Percentiles rank a stretch among this genome's conserved stretches.
phyloP scores from a whole-genome alignment of 2,113 vertebrate genomes.

The Paratilapia polleni region DNA sequence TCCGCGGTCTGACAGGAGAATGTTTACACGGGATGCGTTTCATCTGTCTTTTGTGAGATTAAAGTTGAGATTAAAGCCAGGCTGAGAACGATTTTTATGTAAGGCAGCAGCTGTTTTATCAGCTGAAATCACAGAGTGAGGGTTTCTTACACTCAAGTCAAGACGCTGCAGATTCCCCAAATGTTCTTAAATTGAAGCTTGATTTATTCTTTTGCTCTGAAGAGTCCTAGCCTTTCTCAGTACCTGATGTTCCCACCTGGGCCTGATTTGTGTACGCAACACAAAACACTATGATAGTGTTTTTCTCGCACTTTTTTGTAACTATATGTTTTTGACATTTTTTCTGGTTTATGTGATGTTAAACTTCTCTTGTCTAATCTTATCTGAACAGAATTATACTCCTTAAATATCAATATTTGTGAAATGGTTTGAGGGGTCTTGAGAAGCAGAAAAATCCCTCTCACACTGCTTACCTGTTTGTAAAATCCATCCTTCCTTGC shows the following conservation, averaged over 20 bases:
- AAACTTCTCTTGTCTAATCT: neutral
- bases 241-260: neutral
- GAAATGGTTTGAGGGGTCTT: neutral
- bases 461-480: neutral
- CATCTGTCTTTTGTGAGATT: slow-evolving; percentile 31
- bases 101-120: slow-evolving; percentile 27
- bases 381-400: neutral
- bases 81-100: slow-evolving; percentile 2
- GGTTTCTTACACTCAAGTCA: neutral
- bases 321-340: neutral
- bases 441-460: neutral
- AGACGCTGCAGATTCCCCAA: neutral
- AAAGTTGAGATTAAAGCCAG: neutral
- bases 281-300: neutral
- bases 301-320: neutral
- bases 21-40: neutral
- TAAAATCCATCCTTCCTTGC: neutral
- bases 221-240: neutral
- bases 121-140: neutral
- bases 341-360: neutral
- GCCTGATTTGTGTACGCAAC: neutral
- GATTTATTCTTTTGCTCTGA: neutral
- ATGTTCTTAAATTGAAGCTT: accelerated
- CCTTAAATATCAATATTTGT: neutral
- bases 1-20: neutral